Base-by-base conservation (phyloP, 2,113 vertebrate species). In the Leucopternis melanops region DNA sequence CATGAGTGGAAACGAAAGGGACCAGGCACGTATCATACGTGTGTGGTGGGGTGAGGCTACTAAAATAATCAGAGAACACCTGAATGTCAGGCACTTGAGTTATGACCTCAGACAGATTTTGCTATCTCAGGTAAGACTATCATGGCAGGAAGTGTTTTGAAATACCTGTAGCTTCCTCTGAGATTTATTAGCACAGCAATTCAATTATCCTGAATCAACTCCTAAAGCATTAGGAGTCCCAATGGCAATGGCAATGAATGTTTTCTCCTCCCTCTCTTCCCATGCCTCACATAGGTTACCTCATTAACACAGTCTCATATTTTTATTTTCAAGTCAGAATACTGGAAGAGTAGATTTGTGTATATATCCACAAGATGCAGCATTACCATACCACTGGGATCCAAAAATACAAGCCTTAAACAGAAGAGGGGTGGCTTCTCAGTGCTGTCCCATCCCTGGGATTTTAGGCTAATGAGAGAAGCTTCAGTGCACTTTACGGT, bases 11-110 rank as follows among this genome's bases (percentile, higher is more conserved):
- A 72, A 32, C 0, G 2, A n/a, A 32, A 55, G 26, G 16, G 8
- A 66, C 22, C 32, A 49, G 29, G 20, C 13, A n/a, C 0, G 0
- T 50, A 25, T 50, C 49, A 14, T 14, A 6, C 1, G 1, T 4
- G 8, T 22, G 40, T 2, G 16, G 27, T 2, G 4, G 16, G 3
- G 5, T 45, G 62, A 80, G 52, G 31, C 32, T 44, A 27, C 62
- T 23, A 27, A 27, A 25, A 20, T 19, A 26, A 26, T 10, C 44
- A 70, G 36, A 21, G 54, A 73, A 16, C 34, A 57, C 6, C 2
- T 5, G 15, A 36, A 17, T 6, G 5, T 29, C 45, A 65, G 50
- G 23, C 20, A 25, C 42, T 36, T 20, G 34, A 65, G 31, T 14
- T 67, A 19, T 6, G 32, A 34, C 44, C 57, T 42, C 27, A 45